A percentile compares a stretch with the other conserved stretches of the same genome.
Conservation (phyloP, 2,113 vertebrate genomes). For the Anser cygnoides region DNA sequence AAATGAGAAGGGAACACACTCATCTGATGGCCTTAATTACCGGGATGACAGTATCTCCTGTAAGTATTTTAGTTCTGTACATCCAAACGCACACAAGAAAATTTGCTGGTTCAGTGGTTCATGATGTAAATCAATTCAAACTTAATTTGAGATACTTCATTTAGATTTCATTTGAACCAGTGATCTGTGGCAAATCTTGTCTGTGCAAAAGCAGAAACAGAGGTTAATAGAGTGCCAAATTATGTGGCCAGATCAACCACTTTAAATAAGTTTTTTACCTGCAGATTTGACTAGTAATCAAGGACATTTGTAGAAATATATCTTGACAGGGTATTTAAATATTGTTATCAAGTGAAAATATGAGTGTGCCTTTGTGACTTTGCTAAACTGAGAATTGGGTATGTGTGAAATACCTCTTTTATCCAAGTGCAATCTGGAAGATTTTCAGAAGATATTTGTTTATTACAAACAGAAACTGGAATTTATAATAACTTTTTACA, state of each 20-base stretch:
- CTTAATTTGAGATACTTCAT: conserved; percentile 72
- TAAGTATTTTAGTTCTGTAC: conserved; percentile 59
- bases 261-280: conserved; percentile 58
- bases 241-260: conserved; percentile 57
- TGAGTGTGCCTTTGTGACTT: neutral
- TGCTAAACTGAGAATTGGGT: neutral
- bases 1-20: neutral
- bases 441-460: neutral
- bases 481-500: neutral
- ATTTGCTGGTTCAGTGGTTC: conserved; percentile 63
- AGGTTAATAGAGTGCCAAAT: conserved; percentile 71
- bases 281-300: conserved; percentile 41
- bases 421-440: neutral
- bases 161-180: conserved; percentile 60
- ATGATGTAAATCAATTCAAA: conserved; percentile 72
- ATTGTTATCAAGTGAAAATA: conserved; percentile 29
- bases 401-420: neutral
- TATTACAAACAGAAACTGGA: neutral
- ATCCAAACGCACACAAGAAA: conserved; percentile 36
- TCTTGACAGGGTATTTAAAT: conserved; percentile 20
- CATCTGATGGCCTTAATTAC: conserved; percentile 35
- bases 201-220: conserved; percentile 72
- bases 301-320: neutral
- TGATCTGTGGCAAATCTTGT: conserved; percentile 76
- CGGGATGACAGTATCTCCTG: conserved; percentile 61